Evolutionary conservation across 2,888 invertebrate species (phyloP), one percentile per base, ranked within the genome.

Genomic region (Diarsia dahlii): DNA sequence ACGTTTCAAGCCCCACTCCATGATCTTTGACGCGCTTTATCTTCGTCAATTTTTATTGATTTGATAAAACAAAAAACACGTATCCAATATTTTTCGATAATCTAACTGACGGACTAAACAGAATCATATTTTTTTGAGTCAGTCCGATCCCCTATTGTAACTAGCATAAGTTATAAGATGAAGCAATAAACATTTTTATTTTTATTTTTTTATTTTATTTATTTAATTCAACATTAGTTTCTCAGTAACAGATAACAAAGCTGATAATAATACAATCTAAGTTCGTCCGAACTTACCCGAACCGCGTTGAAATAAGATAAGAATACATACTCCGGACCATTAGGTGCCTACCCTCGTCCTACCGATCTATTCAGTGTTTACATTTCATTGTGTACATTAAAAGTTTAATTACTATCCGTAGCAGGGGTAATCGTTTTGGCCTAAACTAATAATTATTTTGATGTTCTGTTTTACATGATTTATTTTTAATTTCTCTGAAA

Each of bases 351-450:
- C 13, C 45, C 28, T 28, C 13, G n/a, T 48, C 20, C 3, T 23
- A 20, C 52, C 20, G 60, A 23, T 65, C 39, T 54, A 4, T 62
- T 66, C 45, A 1, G 9, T 76, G 65, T 66, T 81, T 66, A 81
- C 39, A 63, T 39, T 77, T 28, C 28, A 28, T 20, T 23, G 50
- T 65, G 48, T 64, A 78, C 28, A 54, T 52, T 56, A 5, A n/a
- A 79, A 79, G 68, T 79, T 78, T 60, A 65, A 79, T 79, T 79
- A 34, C 64, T 65, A 63, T 20, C 46, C 39, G 28, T 20, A 34
- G 8, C 15, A 45, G 2, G 13, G 28, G 15, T 68, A 23, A 68
- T 65, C n/a, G 52, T 77, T 77, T 77, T 52, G 58, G 28, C 64
- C 58, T 68, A 48, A 68, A 28, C 46, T 63, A 76, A 62, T 67